Base-by-base conservation (phyloP, 2,888 invertebrate species). In the Hemistola chrysoprasaria region DNA sequence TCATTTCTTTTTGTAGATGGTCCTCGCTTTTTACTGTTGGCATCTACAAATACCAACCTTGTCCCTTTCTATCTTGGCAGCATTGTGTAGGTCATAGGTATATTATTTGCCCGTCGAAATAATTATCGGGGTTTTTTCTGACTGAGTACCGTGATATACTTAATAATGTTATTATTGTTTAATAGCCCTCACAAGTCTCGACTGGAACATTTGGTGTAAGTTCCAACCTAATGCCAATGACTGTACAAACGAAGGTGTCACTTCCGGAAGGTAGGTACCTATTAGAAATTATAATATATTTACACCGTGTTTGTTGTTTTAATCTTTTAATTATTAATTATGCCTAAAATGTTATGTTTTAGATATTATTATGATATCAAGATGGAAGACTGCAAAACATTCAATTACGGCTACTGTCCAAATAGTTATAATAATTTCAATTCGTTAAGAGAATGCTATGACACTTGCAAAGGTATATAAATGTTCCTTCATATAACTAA, bases 311-410 rank as follows among this genome's bases (percentile, higher is more conserved):
- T 2, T 4, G 16, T 4, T 3, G 16, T 4, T 16, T 3, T 2
- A 3, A 4, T 4, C 16, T 16, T 3, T 16, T 16, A 6, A 10
- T 9, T 5, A 20, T 3, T 7, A 3, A 8, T 2, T 22, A 30
- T 8, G 8, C 21, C 10, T 5, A n/a, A 3, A 8, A 26, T 2
- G 2, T 1, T 23, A 27, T 32, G 10, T 42, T 54, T 30, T 31
- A 71, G 70, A 40, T 71, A 59, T 58, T 71, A 78, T 42, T 81
- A 60, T 34, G 80, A 81, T 30, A 37, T 61, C 6, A 50, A 62
- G 37, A 44, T 76, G 60, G 50, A 65, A 32, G 66, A 64, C 28
- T 81, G 80, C 39, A 66, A 51, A 52, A 32, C 64, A 1, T 56
- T 62, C 40, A 8, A 35, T 6, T 55, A 64, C 23, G 65, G 62